Conservation (phyloP, 1,140 invertebrate genomes). For the Stenopsyche tienmushanensis region DNA sequence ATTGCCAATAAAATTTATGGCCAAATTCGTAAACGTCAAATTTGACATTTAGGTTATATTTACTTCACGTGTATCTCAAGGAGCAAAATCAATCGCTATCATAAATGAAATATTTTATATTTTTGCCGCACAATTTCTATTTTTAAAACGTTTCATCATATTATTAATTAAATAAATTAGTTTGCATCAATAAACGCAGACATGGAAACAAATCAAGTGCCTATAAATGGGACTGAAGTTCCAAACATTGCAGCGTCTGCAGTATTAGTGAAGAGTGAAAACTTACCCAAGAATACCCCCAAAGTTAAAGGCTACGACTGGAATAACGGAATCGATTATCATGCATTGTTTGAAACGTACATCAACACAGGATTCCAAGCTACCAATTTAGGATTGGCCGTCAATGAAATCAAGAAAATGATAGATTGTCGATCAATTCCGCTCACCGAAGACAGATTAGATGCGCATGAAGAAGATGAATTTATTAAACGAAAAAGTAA, state of each 20-base stretch:
- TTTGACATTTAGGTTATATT: too few species aligned
- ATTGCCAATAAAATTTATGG: too few species aligned
- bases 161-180: too few species aligned
- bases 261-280: slow-evolving; percentile 65
- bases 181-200: too few species aligned
- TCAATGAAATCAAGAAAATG: slow-evolving; percentile 93
- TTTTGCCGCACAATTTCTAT: too few species aligned
- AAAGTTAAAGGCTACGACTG: slow-evolving; percentile 86
- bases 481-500: slow-evolving; percentile 76
- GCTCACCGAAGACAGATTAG: slow-evolving; percentile 64
- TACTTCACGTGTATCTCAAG: too few species aligned
- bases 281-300: slow-evolving; percentile 62
- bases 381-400: slow-evolving; percentile 88
- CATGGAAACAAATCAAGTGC: too few species aligned
- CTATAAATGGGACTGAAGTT: too few species aligned
- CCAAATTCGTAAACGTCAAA: too few species aligned
- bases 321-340: slow-evolving; percentile 88
- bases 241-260: slow-evolving; percentile 63
- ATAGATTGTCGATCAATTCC: slow-evolving; percentile 68
- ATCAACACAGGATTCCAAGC: slow-evolving; percentile 91
- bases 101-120: too few species aligned
- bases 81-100: too few species aligned
- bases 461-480: slow-evolving; percentile 71
- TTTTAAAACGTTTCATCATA: too few species aligned
- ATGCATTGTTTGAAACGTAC: slow-evolving; percentile 80